Percentiles rank a stretch among this genome's conserved stretches.
Evolutionary conservation across 2,113 vertebrate species (phyloP).

Genomic region (Theristicus caerulescens): DNA sequence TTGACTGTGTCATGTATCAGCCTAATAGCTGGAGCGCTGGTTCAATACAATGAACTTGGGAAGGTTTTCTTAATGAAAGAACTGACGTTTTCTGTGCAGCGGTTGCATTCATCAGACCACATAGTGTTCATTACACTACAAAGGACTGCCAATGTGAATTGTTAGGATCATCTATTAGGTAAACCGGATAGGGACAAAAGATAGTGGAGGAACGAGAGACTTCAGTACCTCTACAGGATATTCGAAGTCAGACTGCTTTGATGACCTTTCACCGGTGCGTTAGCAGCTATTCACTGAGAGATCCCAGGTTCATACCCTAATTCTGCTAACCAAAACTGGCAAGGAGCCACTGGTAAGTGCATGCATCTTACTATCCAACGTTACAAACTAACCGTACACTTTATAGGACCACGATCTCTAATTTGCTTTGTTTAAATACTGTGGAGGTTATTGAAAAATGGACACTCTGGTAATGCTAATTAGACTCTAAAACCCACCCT

Average conservation of each 20-base stretch:
- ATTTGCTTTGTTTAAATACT: neutral
- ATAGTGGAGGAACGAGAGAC: conserved; percentile 39
- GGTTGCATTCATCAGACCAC: conserved; percentile 93
- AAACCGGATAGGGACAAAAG: conserved; percentile 79
- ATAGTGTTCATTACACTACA: conserved; percentile 89
- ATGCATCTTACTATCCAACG: neutral
- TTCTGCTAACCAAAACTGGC: neutral
- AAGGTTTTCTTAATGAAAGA: conserved; percentile 98
- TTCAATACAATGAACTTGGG: conserved; percentile 95
- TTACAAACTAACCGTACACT: neutral
- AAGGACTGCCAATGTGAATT: conserved; percentile 90
- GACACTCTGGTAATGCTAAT: neutral
- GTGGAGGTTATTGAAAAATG: neutral
- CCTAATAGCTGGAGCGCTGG: conserved; percentile 91
- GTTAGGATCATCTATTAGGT: conserved; percentile 89
- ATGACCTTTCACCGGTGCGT: conserved; percentile 34
- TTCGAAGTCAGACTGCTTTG: neutral
- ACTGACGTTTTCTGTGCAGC: conserved; percentile 91
- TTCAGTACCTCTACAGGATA: neutral
- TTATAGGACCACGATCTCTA: neutral
- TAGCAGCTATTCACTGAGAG: neutral
- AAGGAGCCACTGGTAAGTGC: neutral
- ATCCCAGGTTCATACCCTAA: neutral
- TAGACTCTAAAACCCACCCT: neutral
- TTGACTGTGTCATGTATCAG: conserved; percentile 97